Conservation (phyloP, 2,888 invertebrate species). For the Gryllus longicercus region DNA sequence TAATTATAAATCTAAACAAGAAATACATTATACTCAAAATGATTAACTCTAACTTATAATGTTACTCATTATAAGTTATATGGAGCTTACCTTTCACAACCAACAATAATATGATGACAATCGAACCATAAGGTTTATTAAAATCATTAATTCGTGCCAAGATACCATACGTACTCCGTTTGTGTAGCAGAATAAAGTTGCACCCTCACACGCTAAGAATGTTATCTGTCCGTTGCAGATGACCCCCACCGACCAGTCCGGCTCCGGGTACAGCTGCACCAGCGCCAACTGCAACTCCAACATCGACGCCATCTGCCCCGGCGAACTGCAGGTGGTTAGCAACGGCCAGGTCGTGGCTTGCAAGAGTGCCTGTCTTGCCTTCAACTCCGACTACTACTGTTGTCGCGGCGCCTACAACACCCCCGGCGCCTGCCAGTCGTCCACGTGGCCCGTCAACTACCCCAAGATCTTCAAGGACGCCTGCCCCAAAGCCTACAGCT, state of each 20-base stretch:
- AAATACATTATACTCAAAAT: too few relatives aligned
- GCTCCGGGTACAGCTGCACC: slow-evolving; percentile 45
- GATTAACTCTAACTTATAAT: too few relatives aligned
- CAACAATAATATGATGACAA: too few relatives aligned
- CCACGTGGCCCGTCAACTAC: slow-evolving; percentile 21
- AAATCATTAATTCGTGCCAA: too few relatives aligned
- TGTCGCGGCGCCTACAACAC: slow-evolving; percentile 22
- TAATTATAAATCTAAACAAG: too few relatives aligned
- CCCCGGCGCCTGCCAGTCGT: background rate
- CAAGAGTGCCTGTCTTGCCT: slow-evolving; percentile 25
- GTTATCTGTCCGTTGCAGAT: background rate
- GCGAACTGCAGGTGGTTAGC: slow-evolving; percentile 40
- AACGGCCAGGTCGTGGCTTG: slow-evolving; percentile 19
- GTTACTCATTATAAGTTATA: too few relatives aligned
- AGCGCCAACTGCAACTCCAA: slow-evolving; percentile 44
- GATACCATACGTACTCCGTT: too few relatives aligned
- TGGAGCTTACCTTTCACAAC: too few relatives aligned
- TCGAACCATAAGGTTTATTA: too few relatives aligned
- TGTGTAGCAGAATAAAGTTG: too few relatives aligned
- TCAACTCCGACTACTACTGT: slow-evolving; percentile 23
- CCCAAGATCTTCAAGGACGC: slow-evolving; percentile 23
- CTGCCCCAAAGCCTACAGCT: slow-evolving; percentile 24
- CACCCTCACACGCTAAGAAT: too few relatives aligned
- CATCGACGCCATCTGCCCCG: slow-evolving; percentile 47
- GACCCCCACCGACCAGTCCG: slow-evolving; percentile 24